Evolutionary conservation across 2,888 invertebrate species (phyloP).

Genomic region (Parthenolecanium corni): DNA sequence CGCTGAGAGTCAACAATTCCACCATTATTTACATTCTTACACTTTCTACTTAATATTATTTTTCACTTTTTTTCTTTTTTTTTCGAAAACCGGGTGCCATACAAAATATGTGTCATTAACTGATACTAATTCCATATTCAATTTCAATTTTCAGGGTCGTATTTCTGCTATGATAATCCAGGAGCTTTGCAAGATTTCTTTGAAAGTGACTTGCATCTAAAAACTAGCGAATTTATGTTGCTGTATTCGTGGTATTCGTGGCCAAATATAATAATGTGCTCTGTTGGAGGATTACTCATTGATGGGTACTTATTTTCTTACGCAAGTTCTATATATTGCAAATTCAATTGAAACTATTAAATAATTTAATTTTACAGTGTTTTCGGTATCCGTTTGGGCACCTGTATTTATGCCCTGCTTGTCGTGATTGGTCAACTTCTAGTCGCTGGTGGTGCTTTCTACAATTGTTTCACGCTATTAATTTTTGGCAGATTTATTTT

Average conservation of each 20-base stretch:
- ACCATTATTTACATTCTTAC: too few relatives aligned
- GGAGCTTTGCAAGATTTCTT: conserved; percentile 83
- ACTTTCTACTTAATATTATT: too few relatives aligned
- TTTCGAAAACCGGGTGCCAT: too few relatives aligned
- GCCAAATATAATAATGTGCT: conserved; percentile 93
- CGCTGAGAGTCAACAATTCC: too few relatives aligned
- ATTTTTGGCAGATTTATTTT: conserved; percentile 85
- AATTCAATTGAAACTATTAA: background rate
- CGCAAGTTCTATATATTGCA: background rate
- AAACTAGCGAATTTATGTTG: conserved; percentile 69
- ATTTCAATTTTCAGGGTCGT: conserved; percentile 61
- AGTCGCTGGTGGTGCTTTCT: conserved; percentile 72
- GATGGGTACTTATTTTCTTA: too few relatives aligned
- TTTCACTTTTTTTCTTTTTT: too few relatives aligned
- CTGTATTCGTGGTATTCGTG: conserved; percentile 92
- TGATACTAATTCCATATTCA: background rate
- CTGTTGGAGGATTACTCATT: conserved; percentile 89
- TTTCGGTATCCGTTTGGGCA: conserved; percentile 86
- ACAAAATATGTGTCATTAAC: conserved; percentile 12
- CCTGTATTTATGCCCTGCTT: conserved; percentile 78
- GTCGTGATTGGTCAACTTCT: conserved; percentile 77
- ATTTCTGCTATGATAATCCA: conserved; percentile 96
- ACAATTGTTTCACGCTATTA: conserved; percentile 78
- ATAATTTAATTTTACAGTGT: conserved; percentile 47
- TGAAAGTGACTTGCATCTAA: conserved; percentile 63